Conservation (phyloP, 2,888 invertebrate genomes). For the Hipparchia semele region DNA sequence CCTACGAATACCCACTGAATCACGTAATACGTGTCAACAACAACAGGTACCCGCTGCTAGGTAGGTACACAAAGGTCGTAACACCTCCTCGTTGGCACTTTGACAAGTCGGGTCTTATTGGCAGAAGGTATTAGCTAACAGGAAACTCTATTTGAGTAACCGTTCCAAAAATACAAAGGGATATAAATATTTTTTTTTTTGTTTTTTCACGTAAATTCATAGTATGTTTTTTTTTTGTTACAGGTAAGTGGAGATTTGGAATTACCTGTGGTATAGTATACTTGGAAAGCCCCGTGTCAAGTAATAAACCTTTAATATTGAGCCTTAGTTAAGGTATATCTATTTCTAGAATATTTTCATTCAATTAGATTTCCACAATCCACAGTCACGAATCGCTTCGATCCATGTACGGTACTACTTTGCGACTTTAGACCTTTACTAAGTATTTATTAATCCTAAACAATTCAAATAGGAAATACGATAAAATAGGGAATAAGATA, state of each 20-base stretch:
- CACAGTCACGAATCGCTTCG: no score
- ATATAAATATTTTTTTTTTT: conserved; percentile 29
- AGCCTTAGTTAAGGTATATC: no score
- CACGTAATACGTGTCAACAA: conserved; percentile 54
- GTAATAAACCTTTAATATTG: no score
- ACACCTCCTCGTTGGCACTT: conserved; percentile 72
- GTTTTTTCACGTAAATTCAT: conserved; percentile 23
- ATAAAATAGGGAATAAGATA: no score
- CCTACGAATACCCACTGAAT: conserved; percentile 46
- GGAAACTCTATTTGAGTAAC: conserved; percentile 75
- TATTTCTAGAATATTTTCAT: no score
- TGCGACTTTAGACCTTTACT: no score
- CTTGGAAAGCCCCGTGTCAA: background rate
- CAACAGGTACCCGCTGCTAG: conserved; percentile 25
- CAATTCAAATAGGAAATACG: no score
- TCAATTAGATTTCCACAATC: no score
- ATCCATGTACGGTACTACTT: no score
- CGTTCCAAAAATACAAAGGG: conserved; percentile 41
- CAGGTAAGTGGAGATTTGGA: conserved; percentile 30
- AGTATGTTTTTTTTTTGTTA: conserved; percentile 33
- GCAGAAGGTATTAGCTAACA: conserved; percentile 62
- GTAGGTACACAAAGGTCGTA: conserved; percentile 61
- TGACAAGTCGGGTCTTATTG: conserved; percentile 76
- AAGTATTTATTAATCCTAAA: no score
- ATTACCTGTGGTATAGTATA: conserved; percentile 14